Evolutionary conservation across 2,888 invertebrate species (phyloP).

Genomic region (Clepsis dumicolana): DNA sequence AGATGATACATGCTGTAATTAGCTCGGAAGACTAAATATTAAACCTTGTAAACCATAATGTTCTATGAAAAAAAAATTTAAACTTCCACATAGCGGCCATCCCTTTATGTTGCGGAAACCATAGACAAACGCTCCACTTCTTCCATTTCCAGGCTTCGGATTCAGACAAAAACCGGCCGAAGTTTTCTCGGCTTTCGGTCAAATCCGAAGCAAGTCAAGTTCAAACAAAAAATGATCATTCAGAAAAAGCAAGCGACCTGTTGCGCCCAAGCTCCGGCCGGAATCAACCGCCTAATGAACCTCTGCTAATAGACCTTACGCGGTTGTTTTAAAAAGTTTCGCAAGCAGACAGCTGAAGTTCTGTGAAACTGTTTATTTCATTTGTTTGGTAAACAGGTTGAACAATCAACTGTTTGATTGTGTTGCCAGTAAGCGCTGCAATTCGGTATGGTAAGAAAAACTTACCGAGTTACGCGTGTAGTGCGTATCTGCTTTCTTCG

Average conservation of each 20-base stretch:
- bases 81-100: no score
- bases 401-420: neutral
- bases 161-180: neutral
- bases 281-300: conserved; percentile 17
- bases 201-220: neutral
- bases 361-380: neutral
- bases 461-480: no score
- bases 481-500: no score
- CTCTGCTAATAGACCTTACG: conserved; percentile 11
- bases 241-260: conserved; percentile 18
- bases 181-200: neutral
- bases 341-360: neutral
- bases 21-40: no score
- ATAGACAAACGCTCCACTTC: neutral
- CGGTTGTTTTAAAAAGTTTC: conserved; percentile 13
- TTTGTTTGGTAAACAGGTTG: neutral
- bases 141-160: neutral
- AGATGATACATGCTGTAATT: no score
- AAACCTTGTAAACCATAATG: no score
- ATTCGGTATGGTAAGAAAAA: neutral
- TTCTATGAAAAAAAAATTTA: no score
- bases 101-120: neutral
- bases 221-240: conserved; percentile 20
- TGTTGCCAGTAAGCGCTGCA: neutral
- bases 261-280: conserved; percentile 12